Conservation (phyloP, 2,113 vertebrate genomes). For the Pristiophorus japonicus region DNA sequence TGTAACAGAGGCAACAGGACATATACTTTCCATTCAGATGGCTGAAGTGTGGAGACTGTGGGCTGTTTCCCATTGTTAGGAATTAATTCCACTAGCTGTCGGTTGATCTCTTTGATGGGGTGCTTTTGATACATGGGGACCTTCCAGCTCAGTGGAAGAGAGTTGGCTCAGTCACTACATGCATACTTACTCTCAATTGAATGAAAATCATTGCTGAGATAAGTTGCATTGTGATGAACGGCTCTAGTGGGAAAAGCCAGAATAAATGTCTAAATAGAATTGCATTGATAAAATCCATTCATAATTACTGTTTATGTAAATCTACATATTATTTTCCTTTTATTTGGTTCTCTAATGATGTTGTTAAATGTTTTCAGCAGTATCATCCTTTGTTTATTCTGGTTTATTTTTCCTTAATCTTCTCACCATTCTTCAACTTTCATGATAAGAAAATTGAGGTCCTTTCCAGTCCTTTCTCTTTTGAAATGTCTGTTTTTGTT, state of each 20-base stretch:
- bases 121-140: not conserved
- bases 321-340: not conserved
- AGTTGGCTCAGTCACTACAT: not conserved
- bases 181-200: not conserved
- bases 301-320: too few relatives aligned
- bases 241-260: not conserved
- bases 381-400: not conserved
- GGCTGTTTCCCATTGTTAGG: too few relatives aligned
- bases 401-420: not conserved
- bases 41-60: not conserved
- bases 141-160: not conserved
- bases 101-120: not conserved
- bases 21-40: not conserved
- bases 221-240: not conserved
- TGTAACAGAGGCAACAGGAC: not conserved
- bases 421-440: not conserved
- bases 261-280: not conserved
- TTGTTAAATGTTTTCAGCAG: not conserved
- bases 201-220: not conserved
- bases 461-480: not conserved
- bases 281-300: not conserved
- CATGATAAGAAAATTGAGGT: not conserved
- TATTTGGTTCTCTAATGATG: not conserved
- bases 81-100: not conserved
- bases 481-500: not conserved